Evolutionary conservation across 2,113 vertebrate species (phyloP), one percentile per base, ranked within the genome.

Genomic region (Megaleporinus macrocephalus): DNA sequence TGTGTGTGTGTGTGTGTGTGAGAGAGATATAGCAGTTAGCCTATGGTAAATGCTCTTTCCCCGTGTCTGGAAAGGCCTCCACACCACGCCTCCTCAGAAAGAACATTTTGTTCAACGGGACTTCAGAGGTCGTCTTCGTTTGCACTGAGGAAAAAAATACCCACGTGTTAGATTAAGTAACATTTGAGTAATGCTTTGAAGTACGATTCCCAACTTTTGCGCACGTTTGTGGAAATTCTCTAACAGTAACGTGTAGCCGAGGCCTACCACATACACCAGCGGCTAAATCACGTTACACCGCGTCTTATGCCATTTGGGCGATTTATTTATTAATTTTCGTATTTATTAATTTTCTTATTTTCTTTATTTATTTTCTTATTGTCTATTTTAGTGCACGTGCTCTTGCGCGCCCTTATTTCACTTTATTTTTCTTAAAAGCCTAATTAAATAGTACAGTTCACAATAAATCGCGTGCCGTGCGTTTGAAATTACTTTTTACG

Each of bases 81-180:
- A 82, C 80, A 85, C 90, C 92, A 92, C 88, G 84, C 92, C 92
- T 89, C 88, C 87, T 61, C 63, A 76, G 85, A 86, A 86, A 86
- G 90, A 88, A 93, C 91, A 94, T 93, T 93, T 91, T 93, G 91
- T 94, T 91, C 92, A 75, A 87, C 86, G 73, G 87, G 86, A 87
- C 81, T 85, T 85, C 83, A 87, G 85, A 90, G 88, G 85, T 87
- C 69, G 87, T 85, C 86, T 91, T 79, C 65, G 85, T 90, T 87
- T 91, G 89, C 88, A 73, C 80, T 78, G 53, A 51, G 16, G 83
- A 83, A 87, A 83, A 88, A 61, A 61, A 10, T 13, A 26, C 57
- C 78, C 90, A 89, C 75, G 86, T 92, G 90, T 83, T 83, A 83
- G 86, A 84, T 90, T 87, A 89, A 91, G 86, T 87, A 89, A 90